Percentiles rank a stretch among this genome's conserved stretches.
Evolutionary conservation across 2,113 vertebrate genomes (phyloP).

Genomic region (Pseudorhombus dupliciocellatus): DNA sequence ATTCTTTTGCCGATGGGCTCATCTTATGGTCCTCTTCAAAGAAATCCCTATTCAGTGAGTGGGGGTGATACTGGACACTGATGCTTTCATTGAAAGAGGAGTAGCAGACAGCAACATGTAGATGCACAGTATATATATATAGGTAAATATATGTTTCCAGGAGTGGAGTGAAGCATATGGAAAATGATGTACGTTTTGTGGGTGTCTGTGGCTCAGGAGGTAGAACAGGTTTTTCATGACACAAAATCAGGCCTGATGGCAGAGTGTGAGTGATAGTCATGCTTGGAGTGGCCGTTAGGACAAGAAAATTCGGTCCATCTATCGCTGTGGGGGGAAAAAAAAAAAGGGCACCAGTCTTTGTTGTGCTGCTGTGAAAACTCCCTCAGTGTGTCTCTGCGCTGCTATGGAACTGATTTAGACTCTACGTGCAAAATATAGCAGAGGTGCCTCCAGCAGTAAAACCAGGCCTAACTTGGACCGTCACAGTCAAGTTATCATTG

Average conservation of each 20-base stretch:
- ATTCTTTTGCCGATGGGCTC: too few relatives aligned
- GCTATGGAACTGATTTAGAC: slow-evolving; percentile 48
- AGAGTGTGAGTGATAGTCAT: not conserved
- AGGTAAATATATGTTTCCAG: not conserved
- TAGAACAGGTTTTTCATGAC: not conserved
- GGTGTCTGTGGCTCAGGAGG: not conserved
- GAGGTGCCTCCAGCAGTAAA: slow-evolving; percentile 45
- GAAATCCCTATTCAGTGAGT: too few relatives aligned
- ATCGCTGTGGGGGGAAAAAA: not conserved
- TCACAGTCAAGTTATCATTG: slow-evolving; percentile 48
- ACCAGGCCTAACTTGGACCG: slow-evolving; percentile 60
- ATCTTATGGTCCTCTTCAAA: too few relatives aligned
- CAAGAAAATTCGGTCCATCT: not conserved
- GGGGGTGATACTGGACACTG: too few relatives aligned
- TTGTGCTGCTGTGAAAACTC: slow-evolving; percentile 34
- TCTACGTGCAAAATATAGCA: slow-evolving; percentile 57
- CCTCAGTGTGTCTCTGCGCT: slow-evolving; percentile 33
- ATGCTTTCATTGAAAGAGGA: too few relatives aligned
- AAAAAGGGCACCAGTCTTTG: slow-evolving; percentile 11
- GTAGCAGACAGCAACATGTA: too few relatives aligned
- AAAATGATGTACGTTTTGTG: not conserved
- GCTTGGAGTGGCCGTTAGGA: not conserved
- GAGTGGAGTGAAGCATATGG: not conserved
- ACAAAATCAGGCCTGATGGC: not conserved
- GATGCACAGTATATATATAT: too few relatives aligned